Conservation (phyloP, 2,888 invertebrate species). For the Diaphora mendica region DNA sequence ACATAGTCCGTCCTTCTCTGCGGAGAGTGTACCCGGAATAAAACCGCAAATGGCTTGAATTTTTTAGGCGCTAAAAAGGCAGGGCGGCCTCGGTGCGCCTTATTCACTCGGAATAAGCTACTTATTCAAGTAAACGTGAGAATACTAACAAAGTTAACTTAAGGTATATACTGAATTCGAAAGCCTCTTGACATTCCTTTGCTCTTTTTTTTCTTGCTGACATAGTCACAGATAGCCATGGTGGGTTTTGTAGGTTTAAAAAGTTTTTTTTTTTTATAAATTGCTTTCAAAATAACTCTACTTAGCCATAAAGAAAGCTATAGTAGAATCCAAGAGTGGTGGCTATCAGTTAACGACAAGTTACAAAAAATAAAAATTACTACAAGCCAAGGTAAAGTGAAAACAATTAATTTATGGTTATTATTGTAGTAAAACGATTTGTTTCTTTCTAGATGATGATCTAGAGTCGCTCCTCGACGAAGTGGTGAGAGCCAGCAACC, state of each 20-base stretch:
- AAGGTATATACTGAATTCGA: not conserved
- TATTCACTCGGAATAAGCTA: conserved; percentile 28
- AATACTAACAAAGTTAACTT: not conserved
- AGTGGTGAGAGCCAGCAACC: conserved; percentile 91
- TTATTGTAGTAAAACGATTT: not conserved
- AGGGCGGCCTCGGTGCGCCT: conserved; percentile 6
- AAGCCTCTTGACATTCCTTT: not conserved
- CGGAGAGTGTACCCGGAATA: conserved; percentile 14
- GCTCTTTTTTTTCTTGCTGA: not conserved
- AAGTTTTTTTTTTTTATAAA: not conserved
- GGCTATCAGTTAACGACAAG: too few species aligned
- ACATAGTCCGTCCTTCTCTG: conserved; percentile 33
- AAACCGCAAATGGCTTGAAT: conserved; percentile 28
- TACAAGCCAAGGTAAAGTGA: too few species aligned
- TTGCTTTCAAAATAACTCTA: too few species aligned
- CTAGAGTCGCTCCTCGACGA: conserved; percentile 90
- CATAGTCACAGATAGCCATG: not conserved
- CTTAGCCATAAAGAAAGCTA: too few species aligned
- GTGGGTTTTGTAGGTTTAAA: not conserved
- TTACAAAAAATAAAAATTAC: too few species aligned
- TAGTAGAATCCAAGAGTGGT: too few species aligned
- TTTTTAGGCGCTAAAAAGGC: conserved; percentile 27
- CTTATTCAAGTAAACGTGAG: conserved; percentile 30
- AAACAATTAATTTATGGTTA: not conserved
- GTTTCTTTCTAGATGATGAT: conserved; percentile 87